phyloP scores from a whole-genome alignment of 2,797 vertebrate species.

The Lacerta agilis region DNA sequence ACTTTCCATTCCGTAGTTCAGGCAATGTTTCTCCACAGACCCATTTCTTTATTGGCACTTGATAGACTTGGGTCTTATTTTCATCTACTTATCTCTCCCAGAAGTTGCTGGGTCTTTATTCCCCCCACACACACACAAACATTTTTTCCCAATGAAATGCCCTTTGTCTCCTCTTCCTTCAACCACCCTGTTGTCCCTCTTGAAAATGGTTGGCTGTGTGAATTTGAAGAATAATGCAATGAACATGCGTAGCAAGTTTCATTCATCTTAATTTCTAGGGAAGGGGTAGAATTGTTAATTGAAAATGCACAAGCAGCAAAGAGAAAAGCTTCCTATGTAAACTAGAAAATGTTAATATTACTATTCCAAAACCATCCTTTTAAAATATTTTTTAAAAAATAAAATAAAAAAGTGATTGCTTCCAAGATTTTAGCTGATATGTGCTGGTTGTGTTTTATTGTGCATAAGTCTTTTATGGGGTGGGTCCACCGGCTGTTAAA shows the following conservation, averaged over 20 bases:
- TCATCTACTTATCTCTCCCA: neutral
- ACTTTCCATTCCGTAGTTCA: too few species aligned
- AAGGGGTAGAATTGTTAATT: neutral
- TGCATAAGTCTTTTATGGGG: neutral
- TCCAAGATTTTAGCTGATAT: constrained; percentile 8
- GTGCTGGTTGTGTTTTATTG: constrained; percentile 4
- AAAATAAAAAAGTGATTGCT: constrained; percentile 1
- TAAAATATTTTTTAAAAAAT: too few species aligned
- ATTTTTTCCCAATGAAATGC: neutral
- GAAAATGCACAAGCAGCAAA: neutral
- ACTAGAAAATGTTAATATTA: neutral
- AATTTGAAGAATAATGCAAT: neutral
- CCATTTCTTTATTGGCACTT: neutral
- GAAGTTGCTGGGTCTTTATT: neutral
- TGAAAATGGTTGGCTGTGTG: neutral
- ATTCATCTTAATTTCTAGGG: neutral
- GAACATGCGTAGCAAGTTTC: neutral
- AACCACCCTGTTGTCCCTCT: neutral
- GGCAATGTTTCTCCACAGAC: neutral
- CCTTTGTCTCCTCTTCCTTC: neutral
- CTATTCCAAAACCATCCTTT: neutral
- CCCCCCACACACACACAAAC: too few species aligned
- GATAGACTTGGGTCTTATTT: neutral
- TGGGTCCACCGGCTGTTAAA: neutral
- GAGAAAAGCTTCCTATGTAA: neutral